Conservation (phyloP, 2,888 invertebrate genomes). For the Creontiades dilutus region DNA sequence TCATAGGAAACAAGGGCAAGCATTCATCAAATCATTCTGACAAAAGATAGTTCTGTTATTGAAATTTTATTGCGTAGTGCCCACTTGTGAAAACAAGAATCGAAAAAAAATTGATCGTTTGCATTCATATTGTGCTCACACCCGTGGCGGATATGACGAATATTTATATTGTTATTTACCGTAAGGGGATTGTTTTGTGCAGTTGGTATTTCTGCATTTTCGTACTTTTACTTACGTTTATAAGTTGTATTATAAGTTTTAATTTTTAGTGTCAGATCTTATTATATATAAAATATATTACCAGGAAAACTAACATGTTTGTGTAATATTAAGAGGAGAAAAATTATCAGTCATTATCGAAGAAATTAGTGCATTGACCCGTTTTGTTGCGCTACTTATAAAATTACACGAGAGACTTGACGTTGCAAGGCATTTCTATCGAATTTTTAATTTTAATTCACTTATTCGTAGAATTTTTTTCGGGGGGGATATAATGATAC, state of each 20-base stretch:
- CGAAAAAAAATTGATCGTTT: constrained; percentile 18
- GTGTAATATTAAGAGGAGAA: constrained; percentile 29
- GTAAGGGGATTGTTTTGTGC: constrained; percentile 55
- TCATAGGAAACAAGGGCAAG: constrained; percentile 26
- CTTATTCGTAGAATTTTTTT: not conserved
- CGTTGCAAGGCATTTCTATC: not conserved
- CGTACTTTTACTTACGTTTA: constrained; percentile 62
- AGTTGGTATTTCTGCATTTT: constrained; percentile 55
- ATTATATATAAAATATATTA: constrained; percentile 52
- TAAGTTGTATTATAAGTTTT: constrained; percentile 66
- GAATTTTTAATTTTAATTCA: not conserved
- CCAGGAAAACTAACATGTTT: constrained; percentile 46
- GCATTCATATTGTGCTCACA: constrained; percentile 52
- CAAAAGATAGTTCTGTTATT: not conserved
- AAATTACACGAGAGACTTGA: not conserved
- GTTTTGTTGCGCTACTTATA: not conserved
- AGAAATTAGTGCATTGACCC: constrained; percentile 23
- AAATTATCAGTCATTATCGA: constrained; percentile 53
- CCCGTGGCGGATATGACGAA: constrained; percentile 40
- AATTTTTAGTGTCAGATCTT: constrained; percentile 48
- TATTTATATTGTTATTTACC: constrained; percentile 33
- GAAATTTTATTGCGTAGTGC: constrained; percentile 43
- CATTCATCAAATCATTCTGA: not conserved
- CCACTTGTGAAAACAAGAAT: constrained; percentile 52
- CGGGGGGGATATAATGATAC: not conserved